Base-by-base conservation (phyloP, 1,140 invertebrate species). In the Zelostemma sp. region DNA sequence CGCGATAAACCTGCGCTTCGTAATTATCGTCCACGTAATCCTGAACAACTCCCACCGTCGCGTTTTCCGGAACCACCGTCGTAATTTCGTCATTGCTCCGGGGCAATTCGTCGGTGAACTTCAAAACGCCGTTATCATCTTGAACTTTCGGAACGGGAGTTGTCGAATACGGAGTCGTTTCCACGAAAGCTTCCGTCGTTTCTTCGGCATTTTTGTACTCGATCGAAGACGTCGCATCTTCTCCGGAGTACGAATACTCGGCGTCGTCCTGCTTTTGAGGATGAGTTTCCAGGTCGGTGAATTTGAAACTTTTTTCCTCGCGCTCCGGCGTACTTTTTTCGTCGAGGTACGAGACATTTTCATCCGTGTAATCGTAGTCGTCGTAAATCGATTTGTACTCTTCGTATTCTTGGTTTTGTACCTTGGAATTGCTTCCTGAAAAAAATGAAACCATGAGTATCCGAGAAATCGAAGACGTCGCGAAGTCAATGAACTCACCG, bases 1-100 rank as follows among this genome's bases (percentile, higher is more conserved):
- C 66, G 9, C 67, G 59, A 64, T 85, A 85, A 72, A 76, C 77
- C 12, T 80, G 55, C 0, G 86, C 80, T 71, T 88, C 88, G 56
- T 87, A 88, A 80, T 88, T 88, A 64, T 88, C 88, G 61, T 88
- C 85, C 1, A 88, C 79, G 47, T 88, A 88, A 72, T 88, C 88
- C 9, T 76, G 63, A 6, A 45, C 19, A 4, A 73, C 60, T 50
- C 55, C 45, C n/a, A 28, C 54, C n/a, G 75, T 74, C 0, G 73
- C 35, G 19, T 50, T 57, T 31, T 38, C 51, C 76, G 12, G 54
- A n/a, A 11, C 16, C n/a, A 12, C 64, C 19, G 51, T 46, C 0
- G 43, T 18, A 41, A 78, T 46, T 38, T 84, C 55, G 1, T 53
- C 80, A 59, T 69, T 76, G 53, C 61, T 72, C 33, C 68, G 41